A percentile compares a stretch with the other conserved stretches of the same genome.
Evolutionary conservation across 2,888 invertebrate genomes (phyloP).

Genomic region (Apamea crenata): DNA sequence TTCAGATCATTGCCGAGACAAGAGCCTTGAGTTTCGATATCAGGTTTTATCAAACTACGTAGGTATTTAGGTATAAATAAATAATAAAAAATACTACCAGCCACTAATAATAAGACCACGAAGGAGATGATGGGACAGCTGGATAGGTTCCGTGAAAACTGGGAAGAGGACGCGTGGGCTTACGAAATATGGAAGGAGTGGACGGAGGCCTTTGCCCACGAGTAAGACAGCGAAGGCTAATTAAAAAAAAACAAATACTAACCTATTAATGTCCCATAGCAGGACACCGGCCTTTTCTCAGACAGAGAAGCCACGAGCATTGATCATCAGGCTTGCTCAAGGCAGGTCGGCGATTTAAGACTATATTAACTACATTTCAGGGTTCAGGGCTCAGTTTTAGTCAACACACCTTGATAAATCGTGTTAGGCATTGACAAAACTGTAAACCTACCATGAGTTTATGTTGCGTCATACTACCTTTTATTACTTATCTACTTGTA

Average conservation of each 20-base stretch:
- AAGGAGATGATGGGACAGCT: neutral
- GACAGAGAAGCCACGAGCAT: neutral
- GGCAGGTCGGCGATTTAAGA: neutral
- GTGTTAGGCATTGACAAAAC: neutral
- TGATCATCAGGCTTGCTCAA: neutral
- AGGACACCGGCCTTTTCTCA: neutral
- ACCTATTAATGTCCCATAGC: neutral
- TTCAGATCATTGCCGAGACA: neutral
- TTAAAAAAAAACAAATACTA: neutral
- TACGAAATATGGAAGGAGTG: neutral
- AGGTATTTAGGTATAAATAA: neutral
- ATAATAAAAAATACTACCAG: neutral
- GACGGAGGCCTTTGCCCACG: neutral
- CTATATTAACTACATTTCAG: neutral
- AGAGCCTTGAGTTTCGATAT: conserved; percentile 3
- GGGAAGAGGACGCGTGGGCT: neutral
- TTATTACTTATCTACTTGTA: neutral
- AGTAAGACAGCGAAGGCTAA: neutral
- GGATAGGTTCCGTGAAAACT: neutral
- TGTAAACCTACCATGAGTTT: neutral
- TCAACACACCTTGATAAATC: neutral
- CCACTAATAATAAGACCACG: neutral
- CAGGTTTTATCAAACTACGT: neutral
- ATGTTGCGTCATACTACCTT: neutral
- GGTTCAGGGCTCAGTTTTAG: too few species aligned